Base-by-base conservation (phyloP, 2,797 vertebrate genomes). In the Poeciliopsis paucimaculata region DNA sequence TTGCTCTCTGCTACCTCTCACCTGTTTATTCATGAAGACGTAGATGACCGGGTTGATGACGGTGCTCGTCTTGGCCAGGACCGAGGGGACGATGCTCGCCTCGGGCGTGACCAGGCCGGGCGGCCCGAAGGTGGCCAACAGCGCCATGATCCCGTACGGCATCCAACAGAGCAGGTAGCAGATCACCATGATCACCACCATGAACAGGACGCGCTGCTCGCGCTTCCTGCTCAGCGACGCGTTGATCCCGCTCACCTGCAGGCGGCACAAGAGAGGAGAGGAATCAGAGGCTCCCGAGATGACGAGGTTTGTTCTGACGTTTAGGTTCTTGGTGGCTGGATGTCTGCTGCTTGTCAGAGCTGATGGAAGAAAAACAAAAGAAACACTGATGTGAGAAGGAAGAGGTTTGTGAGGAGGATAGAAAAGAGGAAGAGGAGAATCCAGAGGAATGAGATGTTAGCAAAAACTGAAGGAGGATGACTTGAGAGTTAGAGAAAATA, bases 11-110 rank as follows among this genome's bases (percentile, higher is more conserved):
- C 31, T 7, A 15, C 7, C n/a, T 2, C 95, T 92, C 90, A 97
- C 96, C 96, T 96, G 96, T 89, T 97, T 97, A 91, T 97, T 97
- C 95, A 97, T 95, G 88, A 97, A 97, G 82, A 97, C 91, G 51
- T 97, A 97, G 91, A 96, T 97, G 90, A 97, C 79, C 1, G 96
- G 96, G 91, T 96, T 97, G 90, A 96, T 95, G 89, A 96, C 93
- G 0, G 96, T 96, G 88, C 96, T 97, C 45, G 89, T 94, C 91
- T 98, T 97, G 84, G 96, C 97, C 31, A 97, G 90, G 47, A 97
- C 75, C 0, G 96, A 96, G 1, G 97, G 97, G 77, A 97, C 86
- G 83, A 96, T 95, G 93, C 96, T 97, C 8, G 95, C 95, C 77
- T 93, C 91, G 0, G 96, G 95, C 0, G 94, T 95, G 77, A 96